Base-by-base conservation (phyloP, 2,113 vertebrate species). In the Podocnemis expansa region DNA sequence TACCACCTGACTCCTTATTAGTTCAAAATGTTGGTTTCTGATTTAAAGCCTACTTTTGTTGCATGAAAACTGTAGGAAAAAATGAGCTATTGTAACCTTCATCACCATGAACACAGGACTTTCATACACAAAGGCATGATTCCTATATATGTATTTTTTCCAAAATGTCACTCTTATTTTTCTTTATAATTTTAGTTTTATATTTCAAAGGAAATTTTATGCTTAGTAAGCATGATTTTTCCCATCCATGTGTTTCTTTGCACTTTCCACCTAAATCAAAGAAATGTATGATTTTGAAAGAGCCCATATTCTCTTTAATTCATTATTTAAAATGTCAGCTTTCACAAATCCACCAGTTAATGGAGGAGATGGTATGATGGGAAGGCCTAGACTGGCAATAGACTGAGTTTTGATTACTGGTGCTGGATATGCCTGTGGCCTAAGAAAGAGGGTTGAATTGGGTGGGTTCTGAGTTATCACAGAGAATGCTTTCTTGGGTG, bases 201-300 rank as follows among this genome's bases (percentile, higher is more conserved):
- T 1, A 81, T 88, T 93, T 93, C 95, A 60, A 38, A 38, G 10
- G 11, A 38, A 21, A 16, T 38, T n/a, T 94, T 89, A 70, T 80
- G 22, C 9, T 91, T 1, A 1, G 93, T 92, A 89, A 93, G 93
- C 88, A 89, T 78, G 49, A 91, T 92, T 91, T 93, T 49, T 24
- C n/a, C 70, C 19, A 78, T 78, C 49, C 92, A 84, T 81, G 85
- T 91, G 90, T 29, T 13, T 80, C 55, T 93, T 88, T 90, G 24
- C 8, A 38, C 47, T 83, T 93, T 56, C 55, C 83, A 79, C 29
- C 52, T 70, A 87, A 92, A 94, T 52, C 10, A 0, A 2, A 75
- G 60, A 70, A 51, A 78, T 88, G 4, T 88, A 73, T 81, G 2
- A 38, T 22, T 83, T 45, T 91, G 84, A 96, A 91, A 38, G 43